A percentile compares a stretch with the other conserved stretches of the same genome.
Evolutionary conservation across 2,797 vertebrate species (phyloP).

Genomic region (Clarias platycephalus): DNA sequence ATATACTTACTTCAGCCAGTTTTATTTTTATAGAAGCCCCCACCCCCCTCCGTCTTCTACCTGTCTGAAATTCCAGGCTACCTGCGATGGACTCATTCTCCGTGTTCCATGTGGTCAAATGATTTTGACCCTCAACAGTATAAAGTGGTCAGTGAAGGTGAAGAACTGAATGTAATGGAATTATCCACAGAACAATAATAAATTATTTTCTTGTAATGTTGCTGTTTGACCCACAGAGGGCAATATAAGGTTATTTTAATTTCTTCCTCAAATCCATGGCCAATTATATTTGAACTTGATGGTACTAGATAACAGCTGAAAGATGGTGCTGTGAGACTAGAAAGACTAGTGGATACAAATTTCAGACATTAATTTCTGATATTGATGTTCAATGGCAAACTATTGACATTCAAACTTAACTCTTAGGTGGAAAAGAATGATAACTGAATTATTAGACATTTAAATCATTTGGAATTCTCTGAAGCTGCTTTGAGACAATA

Average conservation of each 20-base stretch:
- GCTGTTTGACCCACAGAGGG: slow-evolving; percentile 51
- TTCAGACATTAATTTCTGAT: not conserved
- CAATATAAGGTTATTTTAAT: slow-evolving; percentile 44
- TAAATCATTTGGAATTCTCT: not conserved
- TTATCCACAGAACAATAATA: not conserved
- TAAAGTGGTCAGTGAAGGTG: not conserved
- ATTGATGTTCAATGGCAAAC: not conserved
- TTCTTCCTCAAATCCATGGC: not conserved
- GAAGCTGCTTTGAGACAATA: not conserved
- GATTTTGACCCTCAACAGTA: not conserved
- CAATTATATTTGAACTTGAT: not conserved
- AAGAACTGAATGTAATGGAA: not conserved
- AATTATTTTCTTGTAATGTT: slow-evolving; percentile 20
- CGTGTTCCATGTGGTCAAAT: not conserved
- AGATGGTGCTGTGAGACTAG: slow-evolving; percentile 29
- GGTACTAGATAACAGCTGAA: not conserved
- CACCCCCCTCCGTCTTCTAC: not conserved
- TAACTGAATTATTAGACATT: not conserved
- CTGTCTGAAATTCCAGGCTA: not conserved
- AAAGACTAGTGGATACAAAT: not conserved
- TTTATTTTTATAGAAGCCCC: not conserved
- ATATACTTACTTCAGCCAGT: not conserved
- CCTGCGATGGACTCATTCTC: not conserved
- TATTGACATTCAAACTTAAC: not conserved
- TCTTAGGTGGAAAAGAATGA: not conserved